phyloP scores from a whole-genome alignment of 1,140 invertebrate species.

The Lepidurus couesii region DNA sequence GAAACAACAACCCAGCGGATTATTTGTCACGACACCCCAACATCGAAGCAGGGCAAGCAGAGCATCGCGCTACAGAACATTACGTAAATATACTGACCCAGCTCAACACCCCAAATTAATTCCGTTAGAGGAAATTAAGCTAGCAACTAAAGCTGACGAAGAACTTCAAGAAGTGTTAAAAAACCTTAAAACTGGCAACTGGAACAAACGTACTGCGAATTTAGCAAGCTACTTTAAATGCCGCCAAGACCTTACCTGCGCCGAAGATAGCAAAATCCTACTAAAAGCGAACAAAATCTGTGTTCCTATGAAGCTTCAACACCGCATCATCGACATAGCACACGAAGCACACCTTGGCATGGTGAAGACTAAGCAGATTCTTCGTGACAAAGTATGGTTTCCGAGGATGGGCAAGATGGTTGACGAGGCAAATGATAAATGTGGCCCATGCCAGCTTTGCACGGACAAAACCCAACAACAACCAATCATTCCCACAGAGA shows the following conservation, averaged over 20 bases:
- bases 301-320: conserved; percentile 36
- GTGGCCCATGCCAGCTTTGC: conserved; percentile 38
- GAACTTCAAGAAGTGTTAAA: not conserved
- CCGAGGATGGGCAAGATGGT: conserved; percentile 40
- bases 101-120: not conserved
- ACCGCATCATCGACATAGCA: conserved; percentile 37
- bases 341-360: conserved; percentile 35
- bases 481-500: conserved; percentile 16
- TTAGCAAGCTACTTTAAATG: not conserved
- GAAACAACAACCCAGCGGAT: conserved; percentile 23
- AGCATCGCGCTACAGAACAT: not conserved
- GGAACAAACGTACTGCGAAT: not conserved
- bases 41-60: not conserved
- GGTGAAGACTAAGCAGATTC: conserved; percentile 40
- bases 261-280: not conserved
- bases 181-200: conserved; percentile 23
- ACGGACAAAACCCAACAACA: conserved; percentile 6
- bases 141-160: not conserved
- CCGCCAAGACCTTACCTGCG: not conserved
- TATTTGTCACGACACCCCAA: conserved; percentile 24
- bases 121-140: not conserved
- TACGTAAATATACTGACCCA: conserved; percentile 18
- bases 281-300: conserved; percentile 33
- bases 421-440: conserved; percentile 37
- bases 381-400: conserved; percentile 42